Base-by-base conservation (phyloP, 2,888 invertebrate genomes). In the Hemistola chrysoprasaria region DNA sequence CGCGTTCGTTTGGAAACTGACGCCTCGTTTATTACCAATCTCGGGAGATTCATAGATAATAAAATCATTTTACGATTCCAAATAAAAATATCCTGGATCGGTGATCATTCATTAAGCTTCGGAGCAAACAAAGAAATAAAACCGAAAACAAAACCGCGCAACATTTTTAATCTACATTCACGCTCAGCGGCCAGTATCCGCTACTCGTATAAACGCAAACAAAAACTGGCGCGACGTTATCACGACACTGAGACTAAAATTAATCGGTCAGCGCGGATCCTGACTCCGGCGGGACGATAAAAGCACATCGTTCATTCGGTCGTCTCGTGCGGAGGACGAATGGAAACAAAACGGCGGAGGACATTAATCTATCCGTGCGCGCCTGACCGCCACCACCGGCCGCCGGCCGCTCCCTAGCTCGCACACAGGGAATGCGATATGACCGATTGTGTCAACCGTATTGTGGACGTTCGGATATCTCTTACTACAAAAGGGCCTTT, bases 261-360 rank as follows among this genome's bases (percentile, higher is more conserved):
- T 52, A 55, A 55, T 53, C 50, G 50, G 40, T 32, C 47, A 30
- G 39, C 24, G 30, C 37, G n/a, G n/a, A n/a, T n/a, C n/a, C n/a
- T n/a, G 43, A 42, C 51, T 41, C 50, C 50, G 44, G 38, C 43
- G 39, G 40, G 30, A 39, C 48, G 57, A 55, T 53, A 47, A 47
- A 46, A 48, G 44, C 30, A 49, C 50, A 50, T 51, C 54, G 47
- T 50, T 54, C 52, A 50, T 50, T 53, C 50, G 45, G 40, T 50
- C 45, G 41, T 42, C 16, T 41, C 47, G 37, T 41, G 46, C 48
- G 52, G 52, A 50, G 62, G 55, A 44, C 56, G 59, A 62, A 59
- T 55, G 59, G 46, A 57, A 56, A 53, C 56, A 47, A 50, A 58
- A 56, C 44, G 47, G 53, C 58, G 51, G 47, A 51, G 49, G 42